phyloP scores from a whole-genome alignment of 2,797 vertebrate species.

The Spondyliosoma cantharus region DNA sequence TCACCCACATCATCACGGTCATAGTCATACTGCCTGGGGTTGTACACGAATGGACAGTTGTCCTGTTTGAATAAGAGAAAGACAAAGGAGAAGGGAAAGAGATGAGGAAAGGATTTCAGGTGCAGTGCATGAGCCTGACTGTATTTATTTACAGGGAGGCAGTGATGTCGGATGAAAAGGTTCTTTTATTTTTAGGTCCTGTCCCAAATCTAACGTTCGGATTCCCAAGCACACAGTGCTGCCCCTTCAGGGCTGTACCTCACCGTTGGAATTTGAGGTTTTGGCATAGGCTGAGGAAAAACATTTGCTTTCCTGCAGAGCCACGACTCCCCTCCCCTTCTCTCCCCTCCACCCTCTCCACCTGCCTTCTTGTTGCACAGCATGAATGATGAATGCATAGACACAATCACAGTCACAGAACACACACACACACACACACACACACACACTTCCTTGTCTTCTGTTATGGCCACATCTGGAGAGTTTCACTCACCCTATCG shows the following conservation, averaged over 20 bases:
- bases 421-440: slow-evolving; percentile 14
- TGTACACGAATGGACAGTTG: slow-evolving; percentile 97
- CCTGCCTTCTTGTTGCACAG: slow-evolving; percentile 56
- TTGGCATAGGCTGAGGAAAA: slow-evolving; percentile 70
- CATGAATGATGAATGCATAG: slow-evolving; percentile 68
- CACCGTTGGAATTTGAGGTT: slow-evolving; percentile 79
- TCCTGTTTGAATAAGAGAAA: slow-evolving; percentile 84
- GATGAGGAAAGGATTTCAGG: slow-evolving; percentile 49
- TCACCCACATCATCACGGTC: slow-evolving; percentile 97
- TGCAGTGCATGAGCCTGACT: slow-evolving; percentile 45
- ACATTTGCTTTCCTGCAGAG: slow-evolving; percentile 74
- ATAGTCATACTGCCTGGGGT: slow-evolving; percentile 97
- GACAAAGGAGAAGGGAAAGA: slow-evolving; percentile 6
- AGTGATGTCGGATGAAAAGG: slow-evolving; percentile 66
- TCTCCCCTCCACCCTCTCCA: slow-evolving; percentile 22
- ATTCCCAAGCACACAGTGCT: slow-evolving; percentile 72
- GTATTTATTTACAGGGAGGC: slow-evolving; percentile 59
- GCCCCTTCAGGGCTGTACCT: slow-evolving; percentile 71
- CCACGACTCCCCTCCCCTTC: slow-evolving; percentile 3
- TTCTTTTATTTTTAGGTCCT: slow-evolving; percentile 73
- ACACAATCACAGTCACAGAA: slow-evolving; percentile 27
- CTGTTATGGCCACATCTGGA: background rate
- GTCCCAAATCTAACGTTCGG: slow-evolving; percentile 70
- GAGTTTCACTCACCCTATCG: slow-evolving; percentile 87
- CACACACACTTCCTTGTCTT: background rate